Percentiles rank a stretch among this genome's conserved stretches.
These are phyloP conservation scores for Drosophila picticornis DNA, from an alignment of 2,888 invertebrate species.

Conservation along the genomic window DNA sequence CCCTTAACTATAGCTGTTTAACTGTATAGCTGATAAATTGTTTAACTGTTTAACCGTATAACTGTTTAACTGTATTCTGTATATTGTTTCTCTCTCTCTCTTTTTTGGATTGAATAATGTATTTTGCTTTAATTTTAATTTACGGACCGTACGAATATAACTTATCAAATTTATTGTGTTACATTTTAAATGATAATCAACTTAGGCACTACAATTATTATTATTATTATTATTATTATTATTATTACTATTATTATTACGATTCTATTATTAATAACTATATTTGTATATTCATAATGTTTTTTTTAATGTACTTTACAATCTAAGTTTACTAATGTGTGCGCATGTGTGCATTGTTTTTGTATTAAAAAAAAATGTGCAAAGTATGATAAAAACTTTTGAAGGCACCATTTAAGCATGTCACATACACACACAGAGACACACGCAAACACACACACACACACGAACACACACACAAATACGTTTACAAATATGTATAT, in stretches of 20 bases:
- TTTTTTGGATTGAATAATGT: constrained; percentile 41
- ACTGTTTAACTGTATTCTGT: constrained; percentile 39
- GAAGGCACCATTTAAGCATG: constrained; percentile 59
- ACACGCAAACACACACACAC: not conserved
- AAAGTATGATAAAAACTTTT: constrained; percentile 41
- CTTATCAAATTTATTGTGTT: constrained; percentile 67
- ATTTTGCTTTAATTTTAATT: constrained; percentile 55
- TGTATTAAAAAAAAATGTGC: constrained; percentile 7
- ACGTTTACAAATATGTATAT: constrained; percentile 1
- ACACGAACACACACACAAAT: constrained; percentile 8
- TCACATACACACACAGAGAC: constrained; percentile 11
- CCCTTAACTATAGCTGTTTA: not conserved
- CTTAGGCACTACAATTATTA: constrained; percentile 47
- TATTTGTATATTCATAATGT: constrained; percentile 26
- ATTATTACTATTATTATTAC: constrained; percentile 31
- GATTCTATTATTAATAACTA: constrained; percentile 23
- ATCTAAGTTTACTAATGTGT: constrained; percentile 18
- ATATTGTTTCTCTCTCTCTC: constrained; percentile 29
- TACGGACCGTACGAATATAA: constrained; percentile 54
- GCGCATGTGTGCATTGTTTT: constrained; percentile 22
- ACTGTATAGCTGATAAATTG: constrained; percentile 11
- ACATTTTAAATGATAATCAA: constrained; percentile 70
- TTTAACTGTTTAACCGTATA: constrained; percentile 12
- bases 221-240: constrained; percentile 28
- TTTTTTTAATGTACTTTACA: constrained; percentile 29